Conservation (phyloP, 2,888 invertebrate genomes). For the Aphidoletes aphidimyza region DNA sequence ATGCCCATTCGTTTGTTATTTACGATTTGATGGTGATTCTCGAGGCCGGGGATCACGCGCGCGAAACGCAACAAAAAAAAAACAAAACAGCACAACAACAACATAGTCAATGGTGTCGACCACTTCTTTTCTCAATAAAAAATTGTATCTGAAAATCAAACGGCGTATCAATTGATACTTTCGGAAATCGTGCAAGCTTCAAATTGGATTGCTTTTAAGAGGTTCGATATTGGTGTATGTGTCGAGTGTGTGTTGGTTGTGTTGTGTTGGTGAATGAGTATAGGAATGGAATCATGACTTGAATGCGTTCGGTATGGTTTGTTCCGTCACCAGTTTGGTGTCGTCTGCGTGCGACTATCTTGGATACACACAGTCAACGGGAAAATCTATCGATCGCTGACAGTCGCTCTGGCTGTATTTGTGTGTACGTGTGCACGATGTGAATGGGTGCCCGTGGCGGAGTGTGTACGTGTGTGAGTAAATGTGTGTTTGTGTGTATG, state of each 20-base stretch:
- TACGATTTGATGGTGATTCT: conserved; percentile 9
- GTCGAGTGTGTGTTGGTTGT: neutral
- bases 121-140: neutral
- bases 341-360: conserved; percentile 15
- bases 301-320: no score
- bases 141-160: conserved; percentile 11
- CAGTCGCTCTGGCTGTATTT: no score
- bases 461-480: neutral
- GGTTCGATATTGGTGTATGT: neutral
- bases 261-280: no score
- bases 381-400: conserved; percentile 23
- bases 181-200: neutral
- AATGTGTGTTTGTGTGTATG: neutral
- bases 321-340: no score
- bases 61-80: neutral
- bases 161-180: conserved; percentile 21
- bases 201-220: conserved; percentile 27
- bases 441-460: no score
- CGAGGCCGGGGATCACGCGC: neutral
- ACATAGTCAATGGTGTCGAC: neutral
- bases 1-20: neutral
- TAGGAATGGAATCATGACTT: no score
- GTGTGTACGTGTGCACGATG: no score
- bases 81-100: neutral
- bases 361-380: conserved; percentile 3